A percentile compares a stretch with the other conserved stretches of the same genome.
These are phyloP conservation scores for Charina bottae DNA, from an alignment of 2,113 vertebrate genomes.

Conservation along the genomic window DNA sequence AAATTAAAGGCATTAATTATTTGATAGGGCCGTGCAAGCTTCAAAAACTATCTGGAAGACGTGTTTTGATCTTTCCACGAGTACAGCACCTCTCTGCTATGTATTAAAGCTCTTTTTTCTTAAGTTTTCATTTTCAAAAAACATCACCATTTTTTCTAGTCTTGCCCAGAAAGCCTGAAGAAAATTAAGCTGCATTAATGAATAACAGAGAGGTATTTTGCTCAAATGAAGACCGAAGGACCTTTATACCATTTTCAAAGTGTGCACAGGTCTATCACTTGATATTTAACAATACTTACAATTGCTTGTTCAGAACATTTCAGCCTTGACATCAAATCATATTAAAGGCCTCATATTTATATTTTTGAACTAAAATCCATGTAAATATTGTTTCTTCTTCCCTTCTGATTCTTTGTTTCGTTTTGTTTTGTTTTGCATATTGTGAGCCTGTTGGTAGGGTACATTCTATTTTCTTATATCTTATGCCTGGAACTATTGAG, in stretches of 20 bases:
- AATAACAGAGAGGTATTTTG: neutral
- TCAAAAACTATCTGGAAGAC: neutral
- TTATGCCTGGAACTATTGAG: neutral
- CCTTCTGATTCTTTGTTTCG: neutral
- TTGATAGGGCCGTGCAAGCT: neutral
- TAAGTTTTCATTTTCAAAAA: neutral
- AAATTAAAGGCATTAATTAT: neutral
- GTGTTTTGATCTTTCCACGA: neutral
- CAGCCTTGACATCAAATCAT: neutral
- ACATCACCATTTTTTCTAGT: neutral
- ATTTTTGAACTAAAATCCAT: neutral
- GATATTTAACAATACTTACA: neutral
- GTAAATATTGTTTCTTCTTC: neutral
- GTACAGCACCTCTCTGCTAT: neutral
- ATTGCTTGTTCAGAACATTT: neutral
- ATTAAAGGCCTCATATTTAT: neutral
- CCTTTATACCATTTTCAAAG: neutral
- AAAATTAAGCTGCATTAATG: neutral
- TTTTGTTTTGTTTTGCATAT: neutral
- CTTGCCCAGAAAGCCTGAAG: neutral
- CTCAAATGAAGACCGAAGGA: neutral
- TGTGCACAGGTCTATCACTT: neutral
- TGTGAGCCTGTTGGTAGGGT: neutral
- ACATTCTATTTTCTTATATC: neutral
- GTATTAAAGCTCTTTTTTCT: neutral